Percentiles rank a stretch among this genome's conserved stretches.
Conservation (phyloP, 2,797 vertebrate genomes). For the Ctenopoma kingsleyae region DNA sequence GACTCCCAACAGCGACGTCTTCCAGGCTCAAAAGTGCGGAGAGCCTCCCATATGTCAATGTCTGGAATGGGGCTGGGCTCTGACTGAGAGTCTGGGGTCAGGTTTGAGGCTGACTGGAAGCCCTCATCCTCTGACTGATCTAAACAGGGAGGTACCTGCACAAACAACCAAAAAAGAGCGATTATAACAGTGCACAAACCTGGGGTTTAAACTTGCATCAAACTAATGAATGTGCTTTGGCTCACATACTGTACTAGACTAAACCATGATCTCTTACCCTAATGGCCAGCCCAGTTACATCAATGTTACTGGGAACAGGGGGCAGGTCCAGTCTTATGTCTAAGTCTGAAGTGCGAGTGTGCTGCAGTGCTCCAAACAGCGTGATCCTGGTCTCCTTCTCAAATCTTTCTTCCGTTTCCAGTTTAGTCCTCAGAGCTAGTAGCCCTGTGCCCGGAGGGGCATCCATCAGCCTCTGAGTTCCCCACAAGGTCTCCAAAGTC, state of each 20-base stretch:
- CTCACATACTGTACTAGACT: background rate
- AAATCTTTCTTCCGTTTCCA: conserved; percentile 89
- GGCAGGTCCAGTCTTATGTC: conserved; percentile 94
- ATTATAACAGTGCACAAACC: background rate
- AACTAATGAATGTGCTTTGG: conserved; percentile 2
- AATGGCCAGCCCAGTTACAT: conserved; percentile 92
- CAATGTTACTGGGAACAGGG: conserved; percentile 92
- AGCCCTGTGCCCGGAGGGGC: conserved; percentile 89
- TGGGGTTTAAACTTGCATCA: background rate
- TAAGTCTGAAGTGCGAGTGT: conserved; percentile 91
- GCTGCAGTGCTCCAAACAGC: conserved; percentile 94
- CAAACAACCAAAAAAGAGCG: background rate
- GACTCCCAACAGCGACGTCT: conserved; percentile 94
- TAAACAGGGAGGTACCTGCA: conserved; percentile 91
- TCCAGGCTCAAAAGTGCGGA: conserved; percentile 89
- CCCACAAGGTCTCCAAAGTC: conserved; percentile 78
- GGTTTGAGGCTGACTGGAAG: conserved; percentile 96
- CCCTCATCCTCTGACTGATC: conserved; percentile 98
- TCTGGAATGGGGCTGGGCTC: conserved; percentile 92
- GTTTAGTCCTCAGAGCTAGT: conserved; percentile 82
- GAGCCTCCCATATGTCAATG: conserved; percentile 93
- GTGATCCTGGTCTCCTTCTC: conserved; percentile 92
- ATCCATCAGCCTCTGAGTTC: conserved; percentile 89
- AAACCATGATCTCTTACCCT: conserved; percentile 82
- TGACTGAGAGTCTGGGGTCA: conserved; percentile 97